These are phyloP conservation scores for Zosterops borbonicus DNA, from an alignment of 2,113 vertebrate species.

Conservation along the genomic window DNA sequence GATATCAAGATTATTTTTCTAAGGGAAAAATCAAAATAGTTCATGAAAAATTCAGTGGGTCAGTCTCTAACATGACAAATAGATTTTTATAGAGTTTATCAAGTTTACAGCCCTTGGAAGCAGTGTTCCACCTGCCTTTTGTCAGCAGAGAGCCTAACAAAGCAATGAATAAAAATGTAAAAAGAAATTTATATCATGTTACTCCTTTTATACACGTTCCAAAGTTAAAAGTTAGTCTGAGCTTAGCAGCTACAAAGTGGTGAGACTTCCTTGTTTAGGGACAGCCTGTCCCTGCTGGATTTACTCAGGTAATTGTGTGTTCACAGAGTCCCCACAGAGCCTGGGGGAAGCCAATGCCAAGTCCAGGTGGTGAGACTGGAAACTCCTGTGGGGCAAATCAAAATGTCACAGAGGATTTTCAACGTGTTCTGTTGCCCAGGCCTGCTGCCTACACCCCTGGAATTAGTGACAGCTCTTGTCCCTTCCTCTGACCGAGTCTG, in stretches of 20 bases:
- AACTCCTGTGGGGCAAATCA: neutral
- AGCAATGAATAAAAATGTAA: neutral
- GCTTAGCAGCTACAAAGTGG: neutral
- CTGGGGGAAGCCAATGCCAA: rapidly evolving
- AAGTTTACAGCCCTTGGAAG: neutral
- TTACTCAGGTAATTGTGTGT: neutral
- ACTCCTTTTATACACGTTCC: neutral
- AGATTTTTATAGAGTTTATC: neutral
- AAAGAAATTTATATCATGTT: neutral
- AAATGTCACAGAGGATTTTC: neutral
- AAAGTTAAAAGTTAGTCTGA: neutral
- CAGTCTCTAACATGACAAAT: neutral
- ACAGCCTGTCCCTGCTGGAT: neutral
- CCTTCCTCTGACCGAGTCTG: neutral
- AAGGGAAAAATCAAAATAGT: neutral
- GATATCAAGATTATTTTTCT: neutral
- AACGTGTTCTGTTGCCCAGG: neutral
- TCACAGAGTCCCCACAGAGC: neutral
- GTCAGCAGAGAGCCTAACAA: neutral
- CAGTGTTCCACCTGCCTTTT: neutral
- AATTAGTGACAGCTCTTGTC: neutral
- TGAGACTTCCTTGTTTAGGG: neutral
- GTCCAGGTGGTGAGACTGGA: neutral
- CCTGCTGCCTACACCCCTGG: neutral
- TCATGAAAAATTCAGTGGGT: neutral